Conservation (phyloP, 1,140 invertebrate genomes). For the Dinoponera quadriceps region DNA sequence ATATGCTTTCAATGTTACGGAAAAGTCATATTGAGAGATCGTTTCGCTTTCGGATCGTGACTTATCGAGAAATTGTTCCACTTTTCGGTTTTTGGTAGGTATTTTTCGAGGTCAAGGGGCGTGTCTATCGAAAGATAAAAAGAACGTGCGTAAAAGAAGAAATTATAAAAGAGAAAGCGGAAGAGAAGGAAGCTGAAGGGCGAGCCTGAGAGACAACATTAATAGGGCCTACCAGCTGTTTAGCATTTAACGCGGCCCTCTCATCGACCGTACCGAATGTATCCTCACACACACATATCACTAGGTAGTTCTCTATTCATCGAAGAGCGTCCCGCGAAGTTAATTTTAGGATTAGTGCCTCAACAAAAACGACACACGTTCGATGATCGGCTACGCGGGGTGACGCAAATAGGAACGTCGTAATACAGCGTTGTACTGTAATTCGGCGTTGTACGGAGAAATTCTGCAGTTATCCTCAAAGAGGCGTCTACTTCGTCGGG, state of each 20-base stretch:
- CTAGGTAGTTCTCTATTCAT: constrained; percentile 67
- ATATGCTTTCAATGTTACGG: too few species aligned
- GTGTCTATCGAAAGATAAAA: neutral
- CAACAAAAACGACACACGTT: constrained; percentile 48
- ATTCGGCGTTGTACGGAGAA: too few species aligned
- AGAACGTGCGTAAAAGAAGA: neutral
- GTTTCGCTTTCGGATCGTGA: too few species aligned
- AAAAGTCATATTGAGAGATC: too few species aligned
- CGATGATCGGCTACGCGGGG: neutral
- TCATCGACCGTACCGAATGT: constrained; percentile 52
- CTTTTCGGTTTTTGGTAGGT: too few species aligned
- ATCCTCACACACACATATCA: constrained; percentile 69
- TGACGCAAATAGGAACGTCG: neutral
- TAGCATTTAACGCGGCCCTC: constrained; percentile 42
- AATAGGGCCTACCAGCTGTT: constrained; percentile 34
- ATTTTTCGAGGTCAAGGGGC: too few species aligned
- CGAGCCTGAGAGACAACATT: constrained; percentile 20
- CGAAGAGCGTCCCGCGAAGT: constrained; percentile 58
- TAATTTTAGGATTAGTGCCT: constrained; percentile 74
- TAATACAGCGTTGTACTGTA: too few species aligned
- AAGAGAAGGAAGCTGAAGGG: neutral
- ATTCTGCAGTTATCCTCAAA: too few species aligned
- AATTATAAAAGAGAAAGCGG: neutral
- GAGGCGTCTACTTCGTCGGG: too few species aligned
- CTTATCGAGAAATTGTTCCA: too few species aligned